These are phyloP conservation scores for Tipula lateralis DNA, from an alignment of 2,888 invertebrate genomes.

Conservation along the genomic window DNA sequence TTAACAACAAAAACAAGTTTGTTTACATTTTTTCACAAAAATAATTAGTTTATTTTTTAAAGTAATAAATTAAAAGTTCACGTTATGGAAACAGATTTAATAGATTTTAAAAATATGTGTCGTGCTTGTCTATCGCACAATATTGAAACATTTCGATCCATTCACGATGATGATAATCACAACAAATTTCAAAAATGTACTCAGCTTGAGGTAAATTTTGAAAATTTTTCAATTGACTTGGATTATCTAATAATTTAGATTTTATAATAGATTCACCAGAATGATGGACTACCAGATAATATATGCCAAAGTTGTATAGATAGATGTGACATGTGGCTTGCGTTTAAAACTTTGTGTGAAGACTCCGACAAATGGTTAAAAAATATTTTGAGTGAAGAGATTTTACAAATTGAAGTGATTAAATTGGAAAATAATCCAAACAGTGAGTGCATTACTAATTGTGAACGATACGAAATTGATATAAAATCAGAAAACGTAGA, in stretches of 20 bases:
- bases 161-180: neutral
- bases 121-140: conserved; percentile 26
- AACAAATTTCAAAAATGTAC: conserved; percentile 26
- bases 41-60: neutral
- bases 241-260: neutral
- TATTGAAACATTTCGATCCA: neutral
- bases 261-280: conserved; percentile 49
- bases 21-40: neutral
- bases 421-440: neutral
- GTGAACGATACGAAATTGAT: neutral
- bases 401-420: conserved; percentile 41
- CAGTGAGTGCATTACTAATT: neutral
- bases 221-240: neutral
- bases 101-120: conserved; percentile 21
- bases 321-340: conserved; percentile 48
- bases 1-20: neutral
- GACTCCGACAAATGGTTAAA: conserved; percentile 48
- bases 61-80: neutral
- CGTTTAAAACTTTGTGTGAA: conserved; percentile 50
- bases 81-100: neutral
- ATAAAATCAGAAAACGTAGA: neutral
- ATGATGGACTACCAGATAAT: conserved; percentile 48
- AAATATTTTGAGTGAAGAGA: conserved; percentile 41
- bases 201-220: neutral
- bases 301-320: conserved; percentile 50